Conservation (phyloP, 2,797 vertebrate genomes). For the Clarias pachynema region DNA sequence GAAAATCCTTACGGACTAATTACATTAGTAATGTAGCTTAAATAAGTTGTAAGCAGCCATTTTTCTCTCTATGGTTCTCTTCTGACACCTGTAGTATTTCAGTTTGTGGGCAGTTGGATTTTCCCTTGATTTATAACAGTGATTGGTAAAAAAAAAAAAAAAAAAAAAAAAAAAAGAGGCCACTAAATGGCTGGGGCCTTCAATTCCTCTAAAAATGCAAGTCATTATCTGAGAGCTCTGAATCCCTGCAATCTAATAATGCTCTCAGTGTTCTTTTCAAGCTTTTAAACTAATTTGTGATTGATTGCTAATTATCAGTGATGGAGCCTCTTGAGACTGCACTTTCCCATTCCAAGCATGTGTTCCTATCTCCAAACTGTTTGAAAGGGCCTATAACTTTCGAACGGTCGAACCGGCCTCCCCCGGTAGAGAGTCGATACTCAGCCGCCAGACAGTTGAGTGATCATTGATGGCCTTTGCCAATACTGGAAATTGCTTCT, state of each 20-base stretch:
- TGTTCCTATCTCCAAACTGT: constrained; percentile 56
- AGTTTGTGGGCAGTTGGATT: constrained; percentile 28
- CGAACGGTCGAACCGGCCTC: constrained; percentile 61
- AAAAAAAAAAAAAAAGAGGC: constrained; percentile 27
- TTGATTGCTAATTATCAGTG: constrained; percentile 77
- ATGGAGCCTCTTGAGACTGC: constrained; percentile 62
- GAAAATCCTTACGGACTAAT: constrained; percentile 48
- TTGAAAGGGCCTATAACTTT: constrained; percentile 68
- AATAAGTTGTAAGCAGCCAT: constrained; percentile 31
- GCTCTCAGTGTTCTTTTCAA: constrained; percentile 71
- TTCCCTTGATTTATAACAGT: constrained; percentile 53
- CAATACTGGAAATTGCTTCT: constrained; percentile 62
- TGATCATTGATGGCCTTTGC: constrained; percentile 64
- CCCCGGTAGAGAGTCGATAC: constrained; percentile 67
- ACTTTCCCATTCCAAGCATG: constrained; percentile 40
- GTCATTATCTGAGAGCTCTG: constrained; percentile 73
- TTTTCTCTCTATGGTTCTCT: constrained; percentile 10
- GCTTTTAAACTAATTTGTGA: constrained; percentile 76
- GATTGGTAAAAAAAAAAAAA: constrained; percentile 36
- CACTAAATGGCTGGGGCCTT: constrained; percentile 55
- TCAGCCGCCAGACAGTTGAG: constrained; percentile 62
- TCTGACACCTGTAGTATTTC: constrained; percentile 46
- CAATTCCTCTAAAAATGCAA: constrained; percentile 61
- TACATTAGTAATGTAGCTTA: neutral
- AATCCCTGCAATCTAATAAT: constrained; percentile 74